Percentiles rank a stretch among this genome's conserved stretches.
phyloP scores from a whole-genome alignment of 2,797 vertebrate genomes.

The Melanotaenia parkinsoni region DNA sequence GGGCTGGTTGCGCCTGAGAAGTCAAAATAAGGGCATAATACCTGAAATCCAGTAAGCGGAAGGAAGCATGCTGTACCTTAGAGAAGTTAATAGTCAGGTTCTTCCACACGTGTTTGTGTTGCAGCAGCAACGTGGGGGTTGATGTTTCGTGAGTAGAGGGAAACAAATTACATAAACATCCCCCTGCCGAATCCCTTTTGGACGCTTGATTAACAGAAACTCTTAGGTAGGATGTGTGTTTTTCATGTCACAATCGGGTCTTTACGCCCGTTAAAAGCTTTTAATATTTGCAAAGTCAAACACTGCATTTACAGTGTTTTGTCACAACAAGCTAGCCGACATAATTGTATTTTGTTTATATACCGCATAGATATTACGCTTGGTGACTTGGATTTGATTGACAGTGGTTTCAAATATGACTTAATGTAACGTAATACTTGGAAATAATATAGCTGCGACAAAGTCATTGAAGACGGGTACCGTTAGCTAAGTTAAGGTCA shows the following conservation, averaged over 20 bases:
- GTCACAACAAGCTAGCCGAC: neutral
- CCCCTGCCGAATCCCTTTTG: neutral
- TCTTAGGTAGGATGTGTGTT: constrained; percentile 5
- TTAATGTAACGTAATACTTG: neutral
- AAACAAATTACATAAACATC: neutral
- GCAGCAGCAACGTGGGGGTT: neutral
- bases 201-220: neutral
- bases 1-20: neutral
- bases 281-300: neutral
- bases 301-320: rapidly evolving
- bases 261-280: neutral
- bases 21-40: neutral
- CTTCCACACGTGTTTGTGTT: constrained; percentile 35
- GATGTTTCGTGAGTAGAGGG: neutral
- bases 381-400: neutral
- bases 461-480: neutral
- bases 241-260: neutral
- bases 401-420: neutral
- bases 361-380: neutral
- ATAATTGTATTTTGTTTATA: neutral
- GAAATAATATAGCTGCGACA: neutral
- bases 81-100: neutral
- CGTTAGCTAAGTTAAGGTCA: neutral
- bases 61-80: neutral
- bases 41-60: neutral